Conservation (phyloP, 2,113 vertebrate genomes). For the Turnix velox region DNA sequence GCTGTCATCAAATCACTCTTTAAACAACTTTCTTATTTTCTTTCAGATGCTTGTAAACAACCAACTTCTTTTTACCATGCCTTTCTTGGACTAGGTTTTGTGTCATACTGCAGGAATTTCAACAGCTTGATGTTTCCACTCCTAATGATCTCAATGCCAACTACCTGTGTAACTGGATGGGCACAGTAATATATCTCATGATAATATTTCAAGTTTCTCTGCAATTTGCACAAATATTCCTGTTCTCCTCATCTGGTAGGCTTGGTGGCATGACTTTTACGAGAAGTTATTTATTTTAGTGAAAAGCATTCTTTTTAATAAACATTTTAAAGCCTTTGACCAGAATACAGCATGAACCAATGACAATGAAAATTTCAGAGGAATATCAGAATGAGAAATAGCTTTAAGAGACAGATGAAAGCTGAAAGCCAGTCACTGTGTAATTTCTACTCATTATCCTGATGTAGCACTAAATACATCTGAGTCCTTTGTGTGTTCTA, state of each 20-base stretch:
- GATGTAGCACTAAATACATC: constrained; percentile 6
- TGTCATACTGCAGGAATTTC: constrained; percentile 4
- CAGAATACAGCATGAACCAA: not conserved
- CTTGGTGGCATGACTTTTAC: not conserved
- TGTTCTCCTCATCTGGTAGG: not conserved
- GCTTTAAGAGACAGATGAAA: constrained; percentile 14
- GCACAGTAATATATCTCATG: not conserved
- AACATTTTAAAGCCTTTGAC: constrained; percentile 31
- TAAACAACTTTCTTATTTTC: constrained; percentile 43
- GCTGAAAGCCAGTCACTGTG: not conserved
- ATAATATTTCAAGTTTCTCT: not conserved
- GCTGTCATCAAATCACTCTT: constrained; percentile 60
- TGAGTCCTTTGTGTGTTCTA: constrained; percentile 26
- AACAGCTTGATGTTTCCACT: constrained; percentile 14
- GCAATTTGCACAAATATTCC: not conserved
- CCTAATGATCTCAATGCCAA: constrained; percentile 14
- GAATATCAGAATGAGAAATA: constrained; percentile 19
- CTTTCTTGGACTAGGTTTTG: constrained; percentile 8
- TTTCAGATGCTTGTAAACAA: constrained; percentile 26
- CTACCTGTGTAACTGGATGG: constrained; percentile 34
- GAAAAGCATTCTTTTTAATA: constrained; percentile 32
- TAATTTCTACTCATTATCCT: not conserved
- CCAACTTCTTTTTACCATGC: constrained; percentile 31
- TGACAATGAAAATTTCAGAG: not conserved
- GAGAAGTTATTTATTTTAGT: not conserved